phyloP scores from a whole-genome alignment of 2,888 invertebrate genomes.

The Smittia aterrima region DNA sequence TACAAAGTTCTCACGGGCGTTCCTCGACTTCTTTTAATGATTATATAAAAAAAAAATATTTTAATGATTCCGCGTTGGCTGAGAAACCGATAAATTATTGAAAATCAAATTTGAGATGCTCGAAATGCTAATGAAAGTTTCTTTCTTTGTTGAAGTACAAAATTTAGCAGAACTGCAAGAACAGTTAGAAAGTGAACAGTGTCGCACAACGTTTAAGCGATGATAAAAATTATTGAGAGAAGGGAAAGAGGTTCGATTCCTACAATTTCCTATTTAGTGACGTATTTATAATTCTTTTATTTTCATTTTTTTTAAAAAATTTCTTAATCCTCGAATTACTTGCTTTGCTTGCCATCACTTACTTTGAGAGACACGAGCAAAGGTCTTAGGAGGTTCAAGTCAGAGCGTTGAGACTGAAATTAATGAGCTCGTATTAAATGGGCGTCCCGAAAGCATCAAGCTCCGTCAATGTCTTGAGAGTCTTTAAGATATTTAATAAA shows the following conservation, averaged over 20 bases:
- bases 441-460: not conserved
- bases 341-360: too few species aligned
- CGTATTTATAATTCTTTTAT: too few species aligned
- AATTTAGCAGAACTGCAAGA: too few species aligned
- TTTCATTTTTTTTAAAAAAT: too few species aligned
- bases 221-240: too few species aligned
- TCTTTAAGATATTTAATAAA: not conserved
- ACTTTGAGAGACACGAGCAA: not conserved
- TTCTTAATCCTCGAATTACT: too few species aligned
- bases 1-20: constrained; percentile 25
- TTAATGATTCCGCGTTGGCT: constrained; percentile 33
- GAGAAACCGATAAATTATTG: constrained; percentile 30
- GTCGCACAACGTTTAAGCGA: too few species aligned
- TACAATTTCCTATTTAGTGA: too few species aligned
- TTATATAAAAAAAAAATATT: constrained; percentile 10
- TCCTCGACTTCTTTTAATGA: not conserved
- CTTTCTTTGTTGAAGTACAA: too few species aligned
- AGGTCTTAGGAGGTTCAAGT: not conserved
- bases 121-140: constrained; percentile 18
- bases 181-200: too few species aligned
- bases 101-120: not conserved
- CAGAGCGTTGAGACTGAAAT: constrained; percentile 17
- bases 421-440: constrained; percentile 27
- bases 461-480: constrained; percentile 1
- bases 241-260: too few species aligned